Conservation (phyloP, 2,888 invertebrate species). For the Sinhomidia bicolor region DNA sequence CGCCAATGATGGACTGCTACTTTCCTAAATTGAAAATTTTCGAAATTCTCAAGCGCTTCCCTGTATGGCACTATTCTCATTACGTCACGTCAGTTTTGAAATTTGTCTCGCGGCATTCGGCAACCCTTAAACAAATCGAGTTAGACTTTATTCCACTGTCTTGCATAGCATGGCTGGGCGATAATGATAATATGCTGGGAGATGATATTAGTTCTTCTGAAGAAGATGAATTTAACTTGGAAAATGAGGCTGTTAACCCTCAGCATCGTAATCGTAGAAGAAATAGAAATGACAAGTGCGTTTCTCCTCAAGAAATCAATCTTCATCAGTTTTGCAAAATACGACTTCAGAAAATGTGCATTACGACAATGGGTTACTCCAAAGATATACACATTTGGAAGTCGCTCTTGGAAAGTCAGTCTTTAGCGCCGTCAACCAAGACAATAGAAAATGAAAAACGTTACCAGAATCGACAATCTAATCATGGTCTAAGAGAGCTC, state of each 20-base stretch:
- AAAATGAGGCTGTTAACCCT: slow-evolving; percentile 7
- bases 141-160: slow-evolving; percentile 75
- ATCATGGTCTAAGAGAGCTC: slow-evolving; percentile 63
- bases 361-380: slow-evolving; percentile 76
- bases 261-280: slow-evolving; percentile 24
- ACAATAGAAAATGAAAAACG: not conserved
- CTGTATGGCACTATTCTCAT: slow-evolving; percentile 74
- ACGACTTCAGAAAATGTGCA: slow-evolving; percentile 68
- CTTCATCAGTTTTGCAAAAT: slow-evolving; percentile 69
- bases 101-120: slow-evolving; percentile 76
- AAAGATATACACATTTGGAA: slow-evolving; percentile 77
- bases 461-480: not conserved
- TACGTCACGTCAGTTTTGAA: slow-evolving; percentile 74
- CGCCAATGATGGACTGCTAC: slow-evolving; percentile 77
- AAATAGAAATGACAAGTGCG: slow-evolving; percentile 48
- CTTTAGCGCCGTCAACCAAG: not conserved
- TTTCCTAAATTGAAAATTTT: slow-evolving; percentile 75
- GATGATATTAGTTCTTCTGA: slow-evolving; percentile 71
- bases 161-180: slow-evolving; percentile 71
- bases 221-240: slow-evolving; percentile 64
- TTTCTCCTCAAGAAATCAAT: slow-evolving; percentile 72
- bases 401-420: slow-evolving; percentile 73
- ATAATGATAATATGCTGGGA: slow-evolving; percentile 32
- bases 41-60: slow-evolving; percentile 76
- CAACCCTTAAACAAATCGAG: slow-evolving; percentile 74